phyloP scores from a whole-genome alignment of 2,797 vertebrate genomes.

The Notamacropus eugenii region DNA sequence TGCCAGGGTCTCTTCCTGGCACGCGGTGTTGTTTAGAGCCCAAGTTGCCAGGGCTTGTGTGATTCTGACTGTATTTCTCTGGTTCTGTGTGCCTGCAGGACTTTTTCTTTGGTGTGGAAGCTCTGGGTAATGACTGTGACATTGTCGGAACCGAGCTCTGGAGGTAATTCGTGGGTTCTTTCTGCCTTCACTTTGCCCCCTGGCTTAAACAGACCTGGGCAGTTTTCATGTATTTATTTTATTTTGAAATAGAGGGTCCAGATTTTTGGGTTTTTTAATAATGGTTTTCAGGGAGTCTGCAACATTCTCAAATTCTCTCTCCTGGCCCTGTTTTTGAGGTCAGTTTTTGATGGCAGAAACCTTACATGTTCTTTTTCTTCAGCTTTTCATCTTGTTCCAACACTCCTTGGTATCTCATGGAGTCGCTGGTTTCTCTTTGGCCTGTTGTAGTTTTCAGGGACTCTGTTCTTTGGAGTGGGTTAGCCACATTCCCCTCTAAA shows the following conservation, averaged over 20 bases:
- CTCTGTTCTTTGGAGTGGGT: background rate
- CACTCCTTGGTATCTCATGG: background rate
- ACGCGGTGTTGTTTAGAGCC: background rate
- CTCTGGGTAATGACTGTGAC: no score
- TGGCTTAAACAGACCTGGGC: background rate
- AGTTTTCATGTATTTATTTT: background rate
- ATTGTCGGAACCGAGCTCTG: no score
- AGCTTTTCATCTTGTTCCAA: background rate
- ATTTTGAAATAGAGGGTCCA: background rate
- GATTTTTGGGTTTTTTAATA: background rate
- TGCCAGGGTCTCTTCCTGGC: background rate
- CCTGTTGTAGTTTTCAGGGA: background rate
- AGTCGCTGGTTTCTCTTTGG: background rate
- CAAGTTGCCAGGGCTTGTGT: background rate
- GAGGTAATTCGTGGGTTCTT: no score
- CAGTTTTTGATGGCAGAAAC: background rate
- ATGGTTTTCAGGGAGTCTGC: background rate
- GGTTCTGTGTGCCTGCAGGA: no score
- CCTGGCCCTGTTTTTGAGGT: background rate
- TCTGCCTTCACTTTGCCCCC: no score
- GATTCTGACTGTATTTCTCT: no score
- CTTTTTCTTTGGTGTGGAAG: no score
- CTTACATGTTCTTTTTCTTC: background rate
- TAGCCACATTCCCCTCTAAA: background rate
- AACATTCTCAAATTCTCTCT: background rate